Conservation (phyloP, 2,113 vertebrate species). For the Erythrolamprus reginae region DNA sequence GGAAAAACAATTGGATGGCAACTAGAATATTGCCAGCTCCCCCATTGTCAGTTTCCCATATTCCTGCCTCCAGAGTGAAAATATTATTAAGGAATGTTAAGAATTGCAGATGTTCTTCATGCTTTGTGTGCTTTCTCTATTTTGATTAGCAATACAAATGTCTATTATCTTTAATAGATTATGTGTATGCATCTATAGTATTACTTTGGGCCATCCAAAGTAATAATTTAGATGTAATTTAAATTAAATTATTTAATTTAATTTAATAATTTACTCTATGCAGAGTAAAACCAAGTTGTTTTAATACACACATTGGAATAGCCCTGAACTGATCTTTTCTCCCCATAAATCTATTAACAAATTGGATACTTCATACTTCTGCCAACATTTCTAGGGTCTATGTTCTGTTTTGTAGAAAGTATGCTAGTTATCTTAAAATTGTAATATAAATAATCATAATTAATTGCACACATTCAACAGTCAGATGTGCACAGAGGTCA, state of each 20-base stretch:
- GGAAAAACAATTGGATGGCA: background rate
- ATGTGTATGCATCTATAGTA: background rate
- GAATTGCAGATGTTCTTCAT: background rate
- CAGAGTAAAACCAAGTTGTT: background rate
- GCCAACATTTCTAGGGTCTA: background rate
- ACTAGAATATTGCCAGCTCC: background rate
- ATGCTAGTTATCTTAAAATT: background rate
- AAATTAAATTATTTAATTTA: too few species aligned
- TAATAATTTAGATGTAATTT: too few species aligned
- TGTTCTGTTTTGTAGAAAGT: background rate
- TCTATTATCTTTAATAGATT: background rate
- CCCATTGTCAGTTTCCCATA: background rate
- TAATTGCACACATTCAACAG: background rate
- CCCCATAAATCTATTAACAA: background rate
- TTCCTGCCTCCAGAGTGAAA: background rate
- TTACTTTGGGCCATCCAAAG: background rate
- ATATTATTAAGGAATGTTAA: background rate
- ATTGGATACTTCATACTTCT: background rate
- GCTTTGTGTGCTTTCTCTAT: background rate
- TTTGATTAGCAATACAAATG: background rate
- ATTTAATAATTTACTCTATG: too few species aligned
- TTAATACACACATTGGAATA: background rate
- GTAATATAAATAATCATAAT: background rate
- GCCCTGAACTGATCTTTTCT: background rate
- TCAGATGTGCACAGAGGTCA: background rate